Conservation (phyloP, 2,113 vertebrate species). For the Catharus bicknelli region DNA sequence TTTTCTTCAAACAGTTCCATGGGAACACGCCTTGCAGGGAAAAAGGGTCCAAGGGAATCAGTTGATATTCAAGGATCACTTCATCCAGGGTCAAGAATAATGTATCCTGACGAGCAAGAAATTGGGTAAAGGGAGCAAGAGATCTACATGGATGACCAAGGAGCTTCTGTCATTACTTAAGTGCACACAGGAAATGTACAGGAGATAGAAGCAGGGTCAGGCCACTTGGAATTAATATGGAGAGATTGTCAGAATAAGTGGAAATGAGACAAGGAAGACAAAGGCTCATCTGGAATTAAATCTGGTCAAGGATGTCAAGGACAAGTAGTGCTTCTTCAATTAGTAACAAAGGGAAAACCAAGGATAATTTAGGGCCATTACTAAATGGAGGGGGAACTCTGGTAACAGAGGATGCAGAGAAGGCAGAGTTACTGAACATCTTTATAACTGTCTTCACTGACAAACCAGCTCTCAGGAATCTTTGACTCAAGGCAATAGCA, state of each 20-base stretch:
- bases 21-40: not conserved
- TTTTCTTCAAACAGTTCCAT: not conserved
- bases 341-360: not conserved
- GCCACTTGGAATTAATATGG: not conserved
- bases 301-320: not conserved
- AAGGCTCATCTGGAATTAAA: not conserved
- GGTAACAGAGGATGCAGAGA: not conserved
- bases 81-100: not conserved
- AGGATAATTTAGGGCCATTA: not conserved
- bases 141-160: not conserved
- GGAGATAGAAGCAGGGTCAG: not conserved
- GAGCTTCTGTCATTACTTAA: not conserved
- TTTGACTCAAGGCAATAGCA: not conserved
- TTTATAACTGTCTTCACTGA: not conserved
- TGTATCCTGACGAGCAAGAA: not conserved
- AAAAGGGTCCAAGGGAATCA: not conserved
- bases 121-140: not conserved
- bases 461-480: not conserved
- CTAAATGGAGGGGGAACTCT: not conserved
- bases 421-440: not conserved
- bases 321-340: not conserved
- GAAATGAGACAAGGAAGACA: not conserved
- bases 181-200: fast-evolving
- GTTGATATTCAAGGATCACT: not conserved
- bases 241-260: not conserved